A percentile compares a stretch with the other conserved stretches of the same genome.
Evolutionary conservation across 2,888 invertebrate species (phyloP).

Genomic region (Stenodema calcarata): DNA sequence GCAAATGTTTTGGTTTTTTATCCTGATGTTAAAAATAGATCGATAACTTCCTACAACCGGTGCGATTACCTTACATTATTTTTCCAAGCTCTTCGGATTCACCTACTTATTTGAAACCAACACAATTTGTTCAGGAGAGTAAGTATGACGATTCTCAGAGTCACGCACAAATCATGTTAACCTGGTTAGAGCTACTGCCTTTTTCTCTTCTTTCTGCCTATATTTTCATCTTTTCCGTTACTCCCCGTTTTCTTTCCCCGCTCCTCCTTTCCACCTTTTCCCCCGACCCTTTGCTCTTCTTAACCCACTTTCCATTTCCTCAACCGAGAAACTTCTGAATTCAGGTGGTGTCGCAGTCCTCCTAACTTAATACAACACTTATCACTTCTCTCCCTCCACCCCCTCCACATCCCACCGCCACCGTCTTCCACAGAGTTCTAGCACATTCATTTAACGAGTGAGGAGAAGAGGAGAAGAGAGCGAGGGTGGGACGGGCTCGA

Average conservation of each 20-base stretch:
- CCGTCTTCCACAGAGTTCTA: background rate
- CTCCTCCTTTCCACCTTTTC: background rate
- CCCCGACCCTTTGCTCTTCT: background rate
- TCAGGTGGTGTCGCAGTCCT: slow-evolving; percentile 36
- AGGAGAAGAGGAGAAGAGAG: no score
- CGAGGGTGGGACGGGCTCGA: background rate
- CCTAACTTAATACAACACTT: slow-evolving; percentile 32
- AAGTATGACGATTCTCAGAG: background rate
- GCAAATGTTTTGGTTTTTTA: no score
- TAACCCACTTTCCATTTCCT: background rate
- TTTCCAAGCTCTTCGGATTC: no score
- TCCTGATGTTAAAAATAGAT: no score
- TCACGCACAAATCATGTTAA: slow-evolving; percentile 39
- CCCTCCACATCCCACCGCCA: background rate
- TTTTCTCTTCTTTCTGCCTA: background rate
- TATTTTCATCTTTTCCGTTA: background rate
- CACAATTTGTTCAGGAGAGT: no score
- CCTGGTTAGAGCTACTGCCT: background rate
- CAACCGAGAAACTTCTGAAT: background rate
- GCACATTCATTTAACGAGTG: background rate
- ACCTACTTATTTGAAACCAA: no score
- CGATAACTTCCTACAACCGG: no score
- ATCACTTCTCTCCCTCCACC: background rate
- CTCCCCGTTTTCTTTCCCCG: background rate
- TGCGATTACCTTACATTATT: no score